Conservation (phyloP, 2,888 invertebrate species). For the Drosophila dives region DNA sequence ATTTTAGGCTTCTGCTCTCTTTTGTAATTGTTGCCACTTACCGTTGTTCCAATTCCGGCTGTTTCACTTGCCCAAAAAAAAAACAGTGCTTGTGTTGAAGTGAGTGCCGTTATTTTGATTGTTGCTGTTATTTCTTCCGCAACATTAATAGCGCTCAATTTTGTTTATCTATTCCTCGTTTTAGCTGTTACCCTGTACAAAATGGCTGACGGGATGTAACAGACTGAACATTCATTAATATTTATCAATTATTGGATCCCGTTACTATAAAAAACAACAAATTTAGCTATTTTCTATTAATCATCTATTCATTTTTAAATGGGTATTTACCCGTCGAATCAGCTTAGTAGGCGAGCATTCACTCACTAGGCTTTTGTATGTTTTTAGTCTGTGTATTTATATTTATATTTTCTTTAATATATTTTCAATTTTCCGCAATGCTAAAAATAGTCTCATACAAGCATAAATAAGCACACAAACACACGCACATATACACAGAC, state of each 20-base stretch:
- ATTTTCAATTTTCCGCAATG: slow-evolving; percentile 57
- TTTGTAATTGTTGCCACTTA: slow-evolving; percentile 65
- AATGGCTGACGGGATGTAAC: background rate
- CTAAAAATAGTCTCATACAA: slow-evolving; percentile 46
- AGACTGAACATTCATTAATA: background rate
- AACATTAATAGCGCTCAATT: slow-evolving; percentile 32
- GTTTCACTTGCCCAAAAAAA: slow-evolving; percentile 23
- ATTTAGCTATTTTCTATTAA: background rate
- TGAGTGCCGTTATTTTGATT: slow-evolving; percentile 30
- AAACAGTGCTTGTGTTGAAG: slow-evolving; percentile 14
- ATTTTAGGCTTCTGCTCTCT: slow-evolving; percentile 38
- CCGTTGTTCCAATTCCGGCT: slow-evolving; percentile 60
- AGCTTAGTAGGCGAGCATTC: background rate
- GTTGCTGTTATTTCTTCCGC: slow-evolving; percentile 44
- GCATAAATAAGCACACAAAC: slow-evolving; percentile 35
- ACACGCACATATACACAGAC: slow-evolving; percentile 15
- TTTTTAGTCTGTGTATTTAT: slow-evolving; percentile 3
- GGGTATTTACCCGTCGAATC: background rate
- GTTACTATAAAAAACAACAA: background rate
- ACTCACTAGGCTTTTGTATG: background rate
- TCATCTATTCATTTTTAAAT: background rate
- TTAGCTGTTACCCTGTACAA: slow-evolving; percentile 13
- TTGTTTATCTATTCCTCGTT: slow-evolving; percentile 8
- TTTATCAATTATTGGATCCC: background rate
- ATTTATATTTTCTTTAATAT: slow-evolving; percentile 51